Percentiles rank a stretch among this genome's conserved stretches.
Conservation (phyloP, 2,888 invertebrate species). For the Pyrrhosoma nymphula region DNA sequence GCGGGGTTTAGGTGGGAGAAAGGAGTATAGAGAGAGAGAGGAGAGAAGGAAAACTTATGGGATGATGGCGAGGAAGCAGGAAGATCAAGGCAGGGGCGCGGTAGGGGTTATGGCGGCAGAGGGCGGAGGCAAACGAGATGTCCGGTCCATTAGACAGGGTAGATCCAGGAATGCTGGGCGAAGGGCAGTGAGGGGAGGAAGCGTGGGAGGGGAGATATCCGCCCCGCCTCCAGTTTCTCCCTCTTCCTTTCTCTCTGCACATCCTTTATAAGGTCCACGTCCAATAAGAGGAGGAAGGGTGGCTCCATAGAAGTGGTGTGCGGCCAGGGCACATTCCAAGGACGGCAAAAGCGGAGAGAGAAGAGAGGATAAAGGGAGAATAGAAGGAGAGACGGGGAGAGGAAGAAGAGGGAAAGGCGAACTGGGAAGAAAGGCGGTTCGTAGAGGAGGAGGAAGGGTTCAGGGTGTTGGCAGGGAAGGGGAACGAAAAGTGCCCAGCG, state of each 20-base stretch:
- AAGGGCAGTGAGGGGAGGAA: neutral
- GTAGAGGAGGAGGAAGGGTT: conserved; percentile 25
- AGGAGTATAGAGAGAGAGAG: neutral
- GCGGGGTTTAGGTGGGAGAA: neutral
- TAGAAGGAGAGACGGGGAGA: neutral
- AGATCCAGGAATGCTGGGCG: conserved; percentile 51
- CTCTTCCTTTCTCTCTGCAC: neutral
- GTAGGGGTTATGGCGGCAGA: neutral
- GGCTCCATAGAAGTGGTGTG: conserved; percentile 10
- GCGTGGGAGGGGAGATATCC: neutral
- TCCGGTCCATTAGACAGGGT: conserved; percentile 66
- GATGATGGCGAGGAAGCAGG: neutral
- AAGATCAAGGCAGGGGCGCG: neutral
- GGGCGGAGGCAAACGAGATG: conserved; percentile 61
- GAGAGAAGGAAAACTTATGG: neutral
- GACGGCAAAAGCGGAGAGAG: neutral
- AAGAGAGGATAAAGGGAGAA: neutral
- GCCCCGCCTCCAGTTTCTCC: neutral
- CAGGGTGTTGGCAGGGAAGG: neutral
- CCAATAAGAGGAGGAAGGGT: conserved; percentile 53
- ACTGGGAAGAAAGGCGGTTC: conserved; percentile 32
- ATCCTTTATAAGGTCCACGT: conserved; percentile 58
- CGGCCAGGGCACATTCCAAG: conserved; percentile 7
- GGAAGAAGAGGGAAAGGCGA: neutral
- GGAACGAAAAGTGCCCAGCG: neutral